Conservation (phyloP, 2,797 vertebrate genomes). For the Cryptoprocta ferox region DNA sequence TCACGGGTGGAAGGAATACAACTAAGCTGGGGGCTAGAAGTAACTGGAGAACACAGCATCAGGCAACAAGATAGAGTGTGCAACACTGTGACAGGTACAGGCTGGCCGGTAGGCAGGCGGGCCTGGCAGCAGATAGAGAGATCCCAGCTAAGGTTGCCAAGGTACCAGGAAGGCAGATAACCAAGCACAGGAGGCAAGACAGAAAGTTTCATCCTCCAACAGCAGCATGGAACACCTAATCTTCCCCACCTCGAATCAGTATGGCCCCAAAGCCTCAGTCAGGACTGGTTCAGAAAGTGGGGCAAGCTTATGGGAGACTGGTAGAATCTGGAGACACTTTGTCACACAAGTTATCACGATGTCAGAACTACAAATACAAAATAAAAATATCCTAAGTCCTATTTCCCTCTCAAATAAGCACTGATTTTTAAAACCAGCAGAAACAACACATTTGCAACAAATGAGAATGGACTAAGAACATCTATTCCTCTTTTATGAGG, state of each 20-base stretch:
- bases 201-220: not conserved
- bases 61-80: not conserved
- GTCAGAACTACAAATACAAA: not conserved
- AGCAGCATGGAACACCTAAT: not conserved
- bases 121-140: not conserved
- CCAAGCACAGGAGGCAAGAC: not conserved
- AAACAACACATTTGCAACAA: not conserved
- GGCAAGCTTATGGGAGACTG: not conserved
- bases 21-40: not conserved
- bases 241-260: not conserved
- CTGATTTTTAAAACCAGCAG: not conserved
- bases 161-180: not conserved
- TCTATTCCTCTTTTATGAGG: not conserved
- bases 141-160: not conserved
- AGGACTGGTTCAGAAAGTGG: not conserved
- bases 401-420: not conserved
- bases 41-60: not conserved
- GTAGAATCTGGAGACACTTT: not conserved
- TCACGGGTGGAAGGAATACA: not conserved
- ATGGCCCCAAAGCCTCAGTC: not conserved
- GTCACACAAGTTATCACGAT: not conserved
- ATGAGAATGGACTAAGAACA: not conserved
- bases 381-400: not conserved
- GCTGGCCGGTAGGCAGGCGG: not conserved
- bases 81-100: not conserved